Percentiles rank a stretch among this genome's conserved stretches.
These are phyloP conservation scores for Morone chrysops DNA, from an alignment of 2,113 vertebrate genomes.

Conservation along the genomic window DNA sequence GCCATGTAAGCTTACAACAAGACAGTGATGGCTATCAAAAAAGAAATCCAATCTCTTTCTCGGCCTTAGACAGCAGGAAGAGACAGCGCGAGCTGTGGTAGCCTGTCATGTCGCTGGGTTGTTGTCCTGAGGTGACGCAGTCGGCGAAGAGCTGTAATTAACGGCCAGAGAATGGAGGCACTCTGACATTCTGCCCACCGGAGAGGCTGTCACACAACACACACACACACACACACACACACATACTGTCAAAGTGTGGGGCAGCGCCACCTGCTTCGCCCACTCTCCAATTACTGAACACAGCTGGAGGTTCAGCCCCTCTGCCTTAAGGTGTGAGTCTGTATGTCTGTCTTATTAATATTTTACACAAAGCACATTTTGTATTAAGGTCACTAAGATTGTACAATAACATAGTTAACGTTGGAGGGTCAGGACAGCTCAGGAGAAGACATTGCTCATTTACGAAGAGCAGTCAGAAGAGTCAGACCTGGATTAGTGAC, in stretches of 20 bases:
- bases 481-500: not conserved
- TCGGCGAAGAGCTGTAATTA: slow-evolving; percentile 62
- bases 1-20: not conserved
- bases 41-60: not conserved
- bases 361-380: not conserved
- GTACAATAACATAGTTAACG: not conserved
- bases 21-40: not conserved
- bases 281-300: slow-evolving; percentile 53
- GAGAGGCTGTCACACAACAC: slow-evolving; percentile 16
- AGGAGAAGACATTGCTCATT: not conserved
- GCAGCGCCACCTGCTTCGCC: slow-evolving; percentile 61
- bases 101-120: slow-evolving; percentile 12
- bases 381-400: not conserved
- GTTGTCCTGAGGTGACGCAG: slow-evolving; percentile 34
- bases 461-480: not conserved
- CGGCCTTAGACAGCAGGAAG: slow-evolving; percentile 6
- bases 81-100: not conserved
- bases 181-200: slow-evolving; percentile 33
- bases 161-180: slow-evolving; percentile 8
- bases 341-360: not conserved
- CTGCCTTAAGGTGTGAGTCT: not conserved
- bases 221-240: slow-evolving; percentile 29
- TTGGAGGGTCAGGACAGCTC: too few species aligned
- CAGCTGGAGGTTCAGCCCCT: slow-evolving; percentile 40
- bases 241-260: not conserved